Evolutionary conservation across 2,113 vertebrate species (phyloP).

Genomic region (Mungos mungo): DNA sequence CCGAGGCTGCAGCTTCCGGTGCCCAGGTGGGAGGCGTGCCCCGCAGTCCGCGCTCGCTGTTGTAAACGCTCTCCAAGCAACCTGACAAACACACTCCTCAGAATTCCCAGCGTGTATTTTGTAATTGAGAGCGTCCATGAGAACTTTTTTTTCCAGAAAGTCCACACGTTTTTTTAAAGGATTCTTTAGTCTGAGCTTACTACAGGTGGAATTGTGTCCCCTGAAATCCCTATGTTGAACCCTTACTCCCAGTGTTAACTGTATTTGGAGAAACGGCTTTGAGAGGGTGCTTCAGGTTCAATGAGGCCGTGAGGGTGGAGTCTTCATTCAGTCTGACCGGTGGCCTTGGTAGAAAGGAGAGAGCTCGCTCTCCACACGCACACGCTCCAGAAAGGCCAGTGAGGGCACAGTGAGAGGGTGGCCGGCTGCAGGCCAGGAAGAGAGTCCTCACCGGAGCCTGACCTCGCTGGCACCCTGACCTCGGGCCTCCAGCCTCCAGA

Average conservation of each 20-base stretch:
- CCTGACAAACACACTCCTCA: background rate
- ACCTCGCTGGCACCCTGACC: rapidly evolving
- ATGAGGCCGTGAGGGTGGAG: background rate
- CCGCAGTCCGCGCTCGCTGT: background rate
- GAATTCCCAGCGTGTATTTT: background rate
- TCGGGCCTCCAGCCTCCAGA: background rate
- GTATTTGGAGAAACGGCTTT: background rate
- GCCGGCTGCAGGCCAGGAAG: background rate
- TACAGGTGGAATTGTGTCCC: background rate
- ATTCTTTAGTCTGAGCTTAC: background rate
- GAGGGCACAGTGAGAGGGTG: background rate
- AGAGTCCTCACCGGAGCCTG: background rate
- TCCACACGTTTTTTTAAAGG: background rate
- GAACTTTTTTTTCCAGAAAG: background rate
- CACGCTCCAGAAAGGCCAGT: background rate
- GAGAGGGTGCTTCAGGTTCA: background rate
- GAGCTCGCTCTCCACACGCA: rapidly evolving
- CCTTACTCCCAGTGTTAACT: background rate
- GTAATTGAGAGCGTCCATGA: background rate
- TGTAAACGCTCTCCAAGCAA: background rate
- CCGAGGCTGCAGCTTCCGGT: no score
- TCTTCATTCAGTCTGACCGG: background rate
- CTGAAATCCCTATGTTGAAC: background rate
- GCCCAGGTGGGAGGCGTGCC: background rate
- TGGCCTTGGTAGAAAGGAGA: background rate